Conservation (phyloP, 2,797 vertebrate species). For the Pantherophis alleghaniensis region DNA sequence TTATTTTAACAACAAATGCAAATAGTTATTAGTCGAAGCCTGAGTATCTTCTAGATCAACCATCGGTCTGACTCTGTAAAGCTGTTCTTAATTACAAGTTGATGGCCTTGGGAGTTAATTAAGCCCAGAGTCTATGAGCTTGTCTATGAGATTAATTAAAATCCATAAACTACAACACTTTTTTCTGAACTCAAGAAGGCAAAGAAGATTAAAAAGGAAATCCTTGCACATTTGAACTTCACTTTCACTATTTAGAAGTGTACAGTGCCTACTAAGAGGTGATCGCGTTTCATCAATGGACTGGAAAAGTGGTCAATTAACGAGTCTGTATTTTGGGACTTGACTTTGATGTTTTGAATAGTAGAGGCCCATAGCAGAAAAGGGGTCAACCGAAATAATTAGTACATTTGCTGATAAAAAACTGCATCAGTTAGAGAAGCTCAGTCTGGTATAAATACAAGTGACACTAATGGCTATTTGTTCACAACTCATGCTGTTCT, state of each 20-base stretch:
- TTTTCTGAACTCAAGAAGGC: slow-evolving; percentile 1
- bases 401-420: neutral
- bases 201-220: neutral
- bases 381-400: neutral
- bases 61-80: slow-evolving; percentile 7
- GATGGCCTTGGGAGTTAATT: slow-evolving; percentile 28
- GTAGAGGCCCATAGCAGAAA: neutral
- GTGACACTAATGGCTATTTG: neutral
- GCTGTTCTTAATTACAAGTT: slow-evolving; percentile 20
- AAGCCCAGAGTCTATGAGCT: slow-evolving; percentile 6
- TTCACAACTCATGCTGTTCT: neutral
- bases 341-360: neutral
- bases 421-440: neutral
- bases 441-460: neutral
- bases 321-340: neutral
- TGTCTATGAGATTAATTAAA: slow-evolving; percentile 32
- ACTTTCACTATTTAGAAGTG: neutral
- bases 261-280: neutral
- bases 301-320: neutral
- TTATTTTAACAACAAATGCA: neutral
- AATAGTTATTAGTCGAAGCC: neutral
- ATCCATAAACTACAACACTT: slow-evolving; percentile 20
- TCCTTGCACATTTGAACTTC: neutral
- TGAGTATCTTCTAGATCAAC: neutral
- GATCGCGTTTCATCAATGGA: neutral